Evolutionary conservation across 2,113 vertebrate genomes (phyloP), one percentile per base, ranked within the genome.

Genomic region (Aplodontia rufa): DNA sequence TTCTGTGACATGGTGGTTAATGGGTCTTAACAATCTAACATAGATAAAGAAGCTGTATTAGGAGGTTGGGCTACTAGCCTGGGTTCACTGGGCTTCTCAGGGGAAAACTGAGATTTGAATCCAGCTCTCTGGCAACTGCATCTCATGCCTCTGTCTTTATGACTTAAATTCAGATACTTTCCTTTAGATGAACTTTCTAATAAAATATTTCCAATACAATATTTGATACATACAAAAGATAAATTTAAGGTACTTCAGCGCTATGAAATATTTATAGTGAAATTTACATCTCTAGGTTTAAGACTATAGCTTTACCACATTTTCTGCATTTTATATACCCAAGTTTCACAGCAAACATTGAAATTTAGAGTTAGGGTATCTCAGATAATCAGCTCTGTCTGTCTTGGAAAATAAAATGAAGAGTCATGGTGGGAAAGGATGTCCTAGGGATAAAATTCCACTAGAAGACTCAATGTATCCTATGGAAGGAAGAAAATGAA

Each of bases 401-500:
- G 84, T 79, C 47, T 26, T 95, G 35, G 32, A 85, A 74, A 92
- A 79, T 17, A 53, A 8, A 91, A 60, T 45, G 30, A 42, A 87
- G 72, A 95, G 26, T 90, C 79, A 89, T 47, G 13, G 85, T 80
- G 26, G 82, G 17, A 71, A 97, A 68, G 91, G 30, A 88, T 30
- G 72, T 82, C 30, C 0, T 6, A 45, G 78, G 89, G 45, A 84
- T 55, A 86, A 71, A 85, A 71, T 93, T 71, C n/a, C 76, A 71
- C 82, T 60, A 55, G 68, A 88, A 94, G 75, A 28, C 30, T 94
- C 94, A 97, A 19, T 83, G 91, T 83, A 11, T 26, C 68, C 60
- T 95, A 1, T 64, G 76, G 89, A 96, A 84, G 90, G 45, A 86
- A 83, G n/a, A 92, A 93, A 96, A 84, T 92, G 49, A 87, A 84